Percentiles rank a stretch among this genome's conserved stretches.
Evolutionary conservation across 2,888 invertebrate genomes (phyloP).

Genomic region (Muschampia plurimacula): DNA sequence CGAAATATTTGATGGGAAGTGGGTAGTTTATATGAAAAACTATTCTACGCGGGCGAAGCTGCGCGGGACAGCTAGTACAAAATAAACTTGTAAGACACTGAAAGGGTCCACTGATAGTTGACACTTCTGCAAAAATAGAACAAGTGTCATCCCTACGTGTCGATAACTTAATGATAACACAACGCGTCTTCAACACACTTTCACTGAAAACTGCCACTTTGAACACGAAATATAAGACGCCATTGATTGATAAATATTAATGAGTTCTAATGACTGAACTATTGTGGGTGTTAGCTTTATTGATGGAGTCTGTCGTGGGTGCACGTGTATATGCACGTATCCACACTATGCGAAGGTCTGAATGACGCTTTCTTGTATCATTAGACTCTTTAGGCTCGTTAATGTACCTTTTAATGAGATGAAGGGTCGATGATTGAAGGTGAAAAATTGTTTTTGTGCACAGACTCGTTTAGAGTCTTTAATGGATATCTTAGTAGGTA

Average conservation of each 20-base stretch:
- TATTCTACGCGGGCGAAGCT: no score
- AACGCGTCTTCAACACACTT: conserved; percentile 52
- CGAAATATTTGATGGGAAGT: no score
- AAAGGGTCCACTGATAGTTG: background rate
- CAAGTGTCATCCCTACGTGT: background rate
- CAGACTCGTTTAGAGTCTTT: no score
- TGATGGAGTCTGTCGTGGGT: conserved; percentile 9
- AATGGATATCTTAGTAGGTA: no score
- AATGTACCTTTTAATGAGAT: conserved; percentile 18
- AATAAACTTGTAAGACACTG: no score
- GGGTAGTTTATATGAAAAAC: no score
- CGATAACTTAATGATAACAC: background rate
- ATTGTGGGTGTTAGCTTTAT: conserved; percentile 27
- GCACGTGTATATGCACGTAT: background rate
- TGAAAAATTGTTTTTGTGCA: conserved; percentile 21
- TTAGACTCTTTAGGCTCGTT: conserved; percentile 13
- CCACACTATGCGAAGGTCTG: conserved; percentile 10
- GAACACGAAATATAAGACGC: conserved; percentile 14
- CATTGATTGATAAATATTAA: conserved; percentile 26
- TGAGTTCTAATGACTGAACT: conserved; percentile 30
- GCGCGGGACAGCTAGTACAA: no score
- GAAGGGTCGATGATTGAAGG: conserved; percentile 12
- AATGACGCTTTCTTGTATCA: conserved; percentile 30
- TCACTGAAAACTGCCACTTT: conserved; percentile 56
- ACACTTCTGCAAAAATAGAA: background rate